Conservation (phyloP, 1,140 invertebrate genomes). For the Hesperophylax magnus region DNA sequence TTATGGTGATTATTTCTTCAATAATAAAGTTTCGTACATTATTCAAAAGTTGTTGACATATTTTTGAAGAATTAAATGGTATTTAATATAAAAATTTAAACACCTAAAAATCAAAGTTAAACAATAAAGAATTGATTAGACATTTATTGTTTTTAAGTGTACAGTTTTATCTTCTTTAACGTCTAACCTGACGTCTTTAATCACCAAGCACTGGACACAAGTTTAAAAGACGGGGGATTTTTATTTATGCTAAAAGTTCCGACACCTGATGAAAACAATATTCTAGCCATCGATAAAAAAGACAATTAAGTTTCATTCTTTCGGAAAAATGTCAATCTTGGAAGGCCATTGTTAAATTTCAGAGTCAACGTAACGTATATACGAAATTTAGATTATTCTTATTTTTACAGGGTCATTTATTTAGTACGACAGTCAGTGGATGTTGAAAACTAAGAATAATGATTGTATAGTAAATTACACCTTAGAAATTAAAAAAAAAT, state of each 20-base stretch:
- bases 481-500: constrained; percentile 12
- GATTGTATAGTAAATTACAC: constrained; percentile 4
- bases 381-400: background rate
- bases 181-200: constrained; percentile 14
- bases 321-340: constrained; percentile 2
- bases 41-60: no score
- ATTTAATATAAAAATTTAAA: no score
- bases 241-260: constrained; percentile 37
- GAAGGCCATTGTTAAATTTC: constrained; percentile 23
- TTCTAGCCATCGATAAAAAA: constrained; percentile 25
- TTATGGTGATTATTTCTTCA: no score
- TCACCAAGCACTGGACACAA: constrained; percentile 24
- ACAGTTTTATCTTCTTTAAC: constrained; percentile 11
- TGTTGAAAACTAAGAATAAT: background rate
- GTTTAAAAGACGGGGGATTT: constrained; percentile 20
- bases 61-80: no score
- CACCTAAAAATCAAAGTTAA: no score
- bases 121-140: background rate
- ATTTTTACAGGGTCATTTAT: background rate
- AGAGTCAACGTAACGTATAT: background rate
- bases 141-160: background rate
- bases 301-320: constrained; percentile 4
- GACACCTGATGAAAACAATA: constrained; percentile 16
- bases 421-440: background rate
- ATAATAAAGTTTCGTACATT: background rate